Evolutionary conservation across 2,113 vertebrate genomes (phyloP).

Genomic region (Narcine bancroftii): DNA sequence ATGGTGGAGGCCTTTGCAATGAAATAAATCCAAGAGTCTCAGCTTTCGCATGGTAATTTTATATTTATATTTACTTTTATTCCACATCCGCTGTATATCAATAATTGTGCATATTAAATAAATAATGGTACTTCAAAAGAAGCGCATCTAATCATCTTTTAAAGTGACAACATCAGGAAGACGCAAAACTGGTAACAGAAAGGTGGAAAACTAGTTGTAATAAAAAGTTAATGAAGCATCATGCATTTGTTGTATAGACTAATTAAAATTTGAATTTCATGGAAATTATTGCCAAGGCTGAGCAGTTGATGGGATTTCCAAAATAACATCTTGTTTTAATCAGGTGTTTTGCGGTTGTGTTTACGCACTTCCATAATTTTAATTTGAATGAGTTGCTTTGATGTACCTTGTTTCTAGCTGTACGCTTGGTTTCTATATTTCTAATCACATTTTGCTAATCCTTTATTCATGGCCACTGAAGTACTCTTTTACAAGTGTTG

Average conservation of each 20-base stretch:
- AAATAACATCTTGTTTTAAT: slow-evolving; percentile 49
- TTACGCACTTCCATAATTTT: slow-evolving; percentile 47
- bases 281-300: slow-evolving; percentile 8
- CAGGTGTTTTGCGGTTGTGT: slow-evolving; percentile 46
- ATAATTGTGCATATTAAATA: not conserved
- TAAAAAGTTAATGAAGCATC: not conserved
- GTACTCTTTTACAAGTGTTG: not conserved
- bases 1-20: not conserved
- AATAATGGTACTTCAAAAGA: not conserved
- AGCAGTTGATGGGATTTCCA: slow-evolving; percentile 3
- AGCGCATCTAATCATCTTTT: not conserved
- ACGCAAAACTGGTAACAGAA: not conserved
- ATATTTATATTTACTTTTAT: slow-evolving; percentile 13
- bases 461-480: slow-evolving; percentile 13
- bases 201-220: slow-evolving; percentile 4
- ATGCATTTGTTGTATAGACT: not conserved
- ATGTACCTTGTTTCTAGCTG: slow-evolving; percentile 46
- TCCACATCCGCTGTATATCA: not conserved
- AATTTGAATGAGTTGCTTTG: slow-evolving; percentile 51
- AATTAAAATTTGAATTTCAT: not conserved
- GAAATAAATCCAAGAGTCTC: not conserved
- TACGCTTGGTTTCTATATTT: slow-evolving; percentile 47
- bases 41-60: slow-evolving; percentile 17
- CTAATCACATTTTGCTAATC: slow-evolving; percentile 49
- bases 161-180: not conserved